phyloP scores from a whole-genome alignment of 37 sponge, comb jelly and placozoan species.

The Geodia barretti region DNA sequence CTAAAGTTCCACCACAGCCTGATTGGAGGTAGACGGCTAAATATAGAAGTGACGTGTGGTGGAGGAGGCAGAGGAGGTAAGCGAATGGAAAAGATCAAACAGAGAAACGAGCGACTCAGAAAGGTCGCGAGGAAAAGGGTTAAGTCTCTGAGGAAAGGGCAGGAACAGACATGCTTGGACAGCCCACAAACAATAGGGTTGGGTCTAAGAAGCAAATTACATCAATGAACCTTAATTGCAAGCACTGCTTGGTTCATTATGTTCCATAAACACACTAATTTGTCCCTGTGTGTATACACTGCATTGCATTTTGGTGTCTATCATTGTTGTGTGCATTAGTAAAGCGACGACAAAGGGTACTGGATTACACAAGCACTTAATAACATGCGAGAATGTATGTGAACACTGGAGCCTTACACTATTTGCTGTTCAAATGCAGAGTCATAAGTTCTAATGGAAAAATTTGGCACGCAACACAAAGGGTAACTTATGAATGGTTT shows the following conservation, averaged over 20 bases:
- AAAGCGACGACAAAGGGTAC: too few relatives aligned
- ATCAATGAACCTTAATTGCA: too few relatives aligned
- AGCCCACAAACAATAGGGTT: too few relatives aligned
- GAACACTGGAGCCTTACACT: background rate
- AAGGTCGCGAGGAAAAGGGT: slow-evolving; percentile 1
- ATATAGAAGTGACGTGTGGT: slow-evolving; percentile 93
- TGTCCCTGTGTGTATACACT: too few relatives aligned
- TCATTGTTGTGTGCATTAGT: too few relatives aligned
- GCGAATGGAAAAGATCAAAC: slow-evolving; percentile 73
- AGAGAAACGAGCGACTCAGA: slow-evolving; percentile 54
- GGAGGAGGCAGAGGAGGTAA: slow-evolving; percentile 84
- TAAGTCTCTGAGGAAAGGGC: too few relatives aligned
- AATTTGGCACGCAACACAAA: background rate
- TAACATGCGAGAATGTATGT: background rate
- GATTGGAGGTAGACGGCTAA: slow-evolving; percentile 72
- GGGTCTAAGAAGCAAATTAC: too few relatives aligned
- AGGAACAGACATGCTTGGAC: too few relatives aligned
- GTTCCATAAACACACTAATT: too few relatives aligned
- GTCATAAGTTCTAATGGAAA: background rate
- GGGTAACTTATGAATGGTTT: background rate
- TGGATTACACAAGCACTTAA: background rate
- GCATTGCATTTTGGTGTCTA: too few relatives aligned
- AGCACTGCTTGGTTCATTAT: too few relatives aligned
- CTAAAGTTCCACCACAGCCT: slow-evolving; percentile 79
- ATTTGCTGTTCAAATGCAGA: background rate